Conservation (phyloP, 2,888 invertebrate species). For the Hydroisotoma schaefferi region DNA sequence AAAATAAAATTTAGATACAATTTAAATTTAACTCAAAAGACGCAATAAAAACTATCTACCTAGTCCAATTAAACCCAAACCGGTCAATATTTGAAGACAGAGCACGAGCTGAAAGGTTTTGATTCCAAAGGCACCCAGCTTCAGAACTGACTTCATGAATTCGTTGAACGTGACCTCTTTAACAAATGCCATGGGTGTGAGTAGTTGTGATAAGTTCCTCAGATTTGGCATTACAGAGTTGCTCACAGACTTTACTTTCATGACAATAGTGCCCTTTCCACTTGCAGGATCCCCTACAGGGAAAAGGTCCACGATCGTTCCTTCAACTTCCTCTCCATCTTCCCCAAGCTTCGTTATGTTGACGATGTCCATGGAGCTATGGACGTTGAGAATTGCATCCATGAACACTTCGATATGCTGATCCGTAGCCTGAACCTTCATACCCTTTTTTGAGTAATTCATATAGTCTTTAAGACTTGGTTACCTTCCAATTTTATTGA, state of each 20-base stretch:
- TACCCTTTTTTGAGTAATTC: constrained; percentile 16
- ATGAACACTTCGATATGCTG: constrained; percentile 37
- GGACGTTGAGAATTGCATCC: constrained; percentile 26
- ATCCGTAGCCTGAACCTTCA: constrained; percentile 33
- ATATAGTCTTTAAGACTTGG: too few relatives aligned
- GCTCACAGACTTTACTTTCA: constrained; percentile 20
- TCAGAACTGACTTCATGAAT: constrained; percentile 22
- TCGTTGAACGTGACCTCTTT: constrained; percentile 26
- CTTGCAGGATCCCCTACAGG: constrained; percentile 31
- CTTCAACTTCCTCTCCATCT: constrained; percentile 28
- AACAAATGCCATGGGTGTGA: constrained; percentile 33
- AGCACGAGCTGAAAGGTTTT: constrained; percentile 19
- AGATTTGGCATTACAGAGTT: constrained; percentile 30
- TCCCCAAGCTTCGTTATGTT: constrained; percentile 29
- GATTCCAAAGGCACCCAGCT: constrained; percentile 27
- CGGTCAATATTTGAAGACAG: constrained; percentile 18
- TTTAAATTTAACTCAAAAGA: too few relatives aligned
- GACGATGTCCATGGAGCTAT: constrained; percentile 26
- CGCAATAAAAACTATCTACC: too few relatives aligned
- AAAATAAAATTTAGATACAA: constrained; percentile 14
- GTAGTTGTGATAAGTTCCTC: constrained; percentile 27
- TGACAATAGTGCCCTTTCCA: constrained; percentile 27
- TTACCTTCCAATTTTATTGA: too few relatives aligned
- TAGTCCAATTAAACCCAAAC: constrained; percentile 26
- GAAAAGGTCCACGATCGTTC: constrained; percentile 34